These are phyloP conservation scores for Sebastes wilsoni DNA, from an alignment of 2,797 vertebrate genomes.

Conservation along the genomic window DNA sequence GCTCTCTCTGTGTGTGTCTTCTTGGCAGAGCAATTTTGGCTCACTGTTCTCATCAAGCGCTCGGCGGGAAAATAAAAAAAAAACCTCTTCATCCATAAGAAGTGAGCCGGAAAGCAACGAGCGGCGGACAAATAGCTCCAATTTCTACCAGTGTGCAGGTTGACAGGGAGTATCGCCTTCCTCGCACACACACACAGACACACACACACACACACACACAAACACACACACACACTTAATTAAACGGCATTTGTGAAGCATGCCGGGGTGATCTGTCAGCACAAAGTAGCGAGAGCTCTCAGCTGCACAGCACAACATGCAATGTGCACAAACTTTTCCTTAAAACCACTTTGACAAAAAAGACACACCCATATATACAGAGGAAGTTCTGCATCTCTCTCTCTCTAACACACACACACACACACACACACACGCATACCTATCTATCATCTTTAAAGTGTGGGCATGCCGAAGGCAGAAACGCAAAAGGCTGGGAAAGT, in stretches of 20 bases:
- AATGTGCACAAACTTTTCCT: slow-evolving; percentile 34
- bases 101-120: slow-evolving; percentile 51
- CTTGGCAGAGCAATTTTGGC: slow-evolving; percentile 65
- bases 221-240: slow-evolving; percentile 58
- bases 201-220: slow-evolving; percentile 28
- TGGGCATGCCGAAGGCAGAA: too few relatives aligned
- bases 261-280: slow-evolving; percentile 54
- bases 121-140: slow-evolving; percentile 64
- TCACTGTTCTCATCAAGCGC: slow-evolving; percentile 58
- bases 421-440: not conserved
- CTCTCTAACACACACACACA: not conserved
- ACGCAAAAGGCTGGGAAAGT: slow-evolving; percentile 7
- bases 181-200: slow-evolving; percentile 16
- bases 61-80: not conserved
- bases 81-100: slow-evolving; percentile 41
- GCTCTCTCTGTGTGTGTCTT: slow-evolving; percentile 32
- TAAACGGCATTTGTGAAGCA: slow-evolving; percentile 66
- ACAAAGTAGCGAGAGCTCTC: slow-evolving; percentile 41
- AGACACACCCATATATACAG: slow-evolving; percentile 20
- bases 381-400: not conserved
- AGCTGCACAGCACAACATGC: slow-evolving; percentile 18
- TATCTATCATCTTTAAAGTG: slow-evolving; percentile 29
- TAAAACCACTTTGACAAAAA: slow-evolving; percentile 34
- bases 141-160: slow-evolving; percentile 50
- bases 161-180: slow-evolving; percentile 55